These are phyloP conservation scores for Oscheius sp. DNA, from an alignment of 1,140 invertebrate genomes.

Conservation along the genomic window DNA sequence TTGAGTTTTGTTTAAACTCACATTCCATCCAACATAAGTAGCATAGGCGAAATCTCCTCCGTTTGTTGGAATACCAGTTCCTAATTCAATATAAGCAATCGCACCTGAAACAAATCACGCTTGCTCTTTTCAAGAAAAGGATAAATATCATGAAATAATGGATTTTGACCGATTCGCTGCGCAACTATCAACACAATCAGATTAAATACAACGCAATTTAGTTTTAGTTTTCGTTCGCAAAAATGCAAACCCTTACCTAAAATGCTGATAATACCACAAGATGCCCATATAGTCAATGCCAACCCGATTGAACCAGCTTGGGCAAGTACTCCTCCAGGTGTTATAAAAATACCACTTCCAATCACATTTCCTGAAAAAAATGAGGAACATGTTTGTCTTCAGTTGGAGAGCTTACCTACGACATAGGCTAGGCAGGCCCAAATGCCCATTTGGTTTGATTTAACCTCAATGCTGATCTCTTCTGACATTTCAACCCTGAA, in stretches of 20 bases:
- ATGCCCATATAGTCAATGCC: neutral
- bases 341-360: conserved; percentile 21
- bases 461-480: no score
- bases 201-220: neutral
- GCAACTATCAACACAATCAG: neutral
- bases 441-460: neutral
- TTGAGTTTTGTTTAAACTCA: neutral
- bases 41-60: conserved; percentile 14
- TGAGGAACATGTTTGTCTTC: neutral
- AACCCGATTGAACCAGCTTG: conserved; percentile 6
- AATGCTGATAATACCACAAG: neutral
- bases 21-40: conserved; percentile 20
- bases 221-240: neutral
- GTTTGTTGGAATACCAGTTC: neutral
- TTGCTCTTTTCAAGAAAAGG: neutral
- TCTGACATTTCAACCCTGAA: no score
- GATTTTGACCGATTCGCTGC: neutral
- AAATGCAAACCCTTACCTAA: neutral
- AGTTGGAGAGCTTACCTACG: neutral
- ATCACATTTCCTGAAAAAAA: conserved; percentile 13
- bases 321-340: neutral
- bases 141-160: neutral
- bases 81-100: conserved; percentile 12
- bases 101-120: conserved; percentile 9
- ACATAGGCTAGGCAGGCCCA: neutral